phyloP scores from a whole-genome alignment of 2,888 invertebrate genomes.

The Germaria angustata region DNA sequence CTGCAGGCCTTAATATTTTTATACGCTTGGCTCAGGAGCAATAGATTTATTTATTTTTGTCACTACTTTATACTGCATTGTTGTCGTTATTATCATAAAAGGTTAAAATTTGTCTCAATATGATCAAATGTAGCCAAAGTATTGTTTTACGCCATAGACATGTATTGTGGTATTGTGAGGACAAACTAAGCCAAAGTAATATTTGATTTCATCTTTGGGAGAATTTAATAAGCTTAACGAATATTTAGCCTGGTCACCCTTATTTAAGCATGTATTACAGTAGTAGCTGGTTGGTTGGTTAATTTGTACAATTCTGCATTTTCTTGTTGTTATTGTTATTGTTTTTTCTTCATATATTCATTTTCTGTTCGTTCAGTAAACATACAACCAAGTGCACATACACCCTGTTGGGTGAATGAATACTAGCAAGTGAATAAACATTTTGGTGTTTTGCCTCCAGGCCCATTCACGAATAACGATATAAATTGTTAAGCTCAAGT shows the following conservation, averaged over 20 bases:
- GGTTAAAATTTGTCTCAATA: no score
- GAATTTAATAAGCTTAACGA: no score
- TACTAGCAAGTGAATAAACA: slow-evolving; percentile 72
- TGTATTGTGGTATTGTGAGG: no score
- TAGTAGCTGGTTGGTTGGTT: slow-evolving; percentile 65
- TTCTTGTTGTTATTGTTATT: slow-evolving; percentile 2
- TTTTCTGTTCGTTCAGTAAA: slow-evolving; percentile 17
- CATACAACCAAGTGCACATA: slow-evolving; percentile 10
- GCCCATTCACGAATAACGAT: slow-evolving; percentile 69
- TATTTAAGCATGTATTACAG: slow-evolving; percentile 50
- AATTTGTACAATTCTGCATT: slow-evolving; percentile 57
- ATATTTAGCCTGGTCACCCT: slow-evolving; percentile 44
- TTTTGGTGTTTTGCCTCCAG: slow-evolving; percentile 69
- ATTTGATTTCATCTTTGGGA: no score
- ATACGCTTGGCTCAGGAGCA: no score
- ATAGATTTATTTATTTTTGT: no score
- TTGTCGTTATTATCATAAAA: no score
- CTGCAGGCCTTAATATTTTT: no score
- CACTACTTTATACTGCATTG: no score
- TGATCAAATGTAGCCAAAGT: no score
- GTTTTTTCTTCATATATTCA: background rate
- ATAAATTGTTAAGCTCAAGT: slow-evolving; percentile 67
- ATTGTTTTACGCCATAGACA: no score
- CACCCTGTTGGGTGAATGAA: slow-evolving; percentile 52
- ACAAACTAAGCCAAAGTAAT: no score